Evolutionary conservation across 2,113 vertebrate species (phyloP).

Genomic region (Peromyscus maniculatus): DNA sequence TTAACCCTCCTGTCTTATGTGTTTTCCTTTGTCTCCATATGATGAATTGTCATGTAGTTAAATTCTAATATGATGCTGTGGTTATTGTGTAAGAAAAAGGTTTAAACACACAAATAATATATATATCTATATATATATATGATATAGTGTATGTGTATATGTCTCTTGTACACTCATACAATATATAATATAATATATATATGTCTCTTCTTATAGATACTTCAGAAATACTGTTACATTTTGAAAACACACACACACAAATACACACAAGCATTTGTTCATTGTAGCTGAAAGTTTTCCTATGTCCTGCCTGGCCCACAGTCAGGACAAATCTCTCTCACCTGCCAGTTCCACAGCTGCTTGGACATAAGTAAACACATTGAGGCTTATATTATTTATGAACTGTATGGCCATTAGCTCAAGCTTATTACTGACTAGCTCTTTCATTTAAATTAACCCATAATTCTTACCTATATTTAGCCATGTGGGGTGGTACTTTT

Average conservation of each 20-base stretch:
- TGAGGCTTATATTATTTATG: too few relatives aligned
- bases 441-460: too few relatives aligned
- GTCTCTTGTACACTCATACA: neutral
- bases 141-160: neutral
- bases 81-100: neutral
- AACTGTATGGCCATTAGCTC: too few relatives aligned
- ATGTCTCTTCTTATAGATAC: neutral
- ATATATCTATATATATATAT: neutral
- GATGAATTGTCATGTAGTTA: neutral
- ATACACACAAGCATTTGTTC: neutral
- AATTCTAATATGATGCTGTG: neutral
- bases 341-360: too few relatives aligned
- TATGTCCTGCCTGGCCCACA: too few relatives aligned
- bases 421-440: too few relatives aligned
- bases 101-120: neutral
- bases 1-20: neutral
- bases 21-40: conserved; percentile 9
- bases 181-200: neutral
- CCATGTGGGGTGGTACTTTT: too few relatives aligned
- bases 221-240: neutral
- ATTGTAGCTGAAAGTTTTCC: too few relatives aligned
- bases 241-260: neutral
- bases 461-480: too few relatives aligned
- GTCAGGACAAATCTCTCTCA: too few relatives aligned
- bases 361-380: too few relatives aligned